Evolutionary conservation across 2,888 invertebrate species (phyloP).

Genomic region (Caenorhabditis sp.): DNA sequence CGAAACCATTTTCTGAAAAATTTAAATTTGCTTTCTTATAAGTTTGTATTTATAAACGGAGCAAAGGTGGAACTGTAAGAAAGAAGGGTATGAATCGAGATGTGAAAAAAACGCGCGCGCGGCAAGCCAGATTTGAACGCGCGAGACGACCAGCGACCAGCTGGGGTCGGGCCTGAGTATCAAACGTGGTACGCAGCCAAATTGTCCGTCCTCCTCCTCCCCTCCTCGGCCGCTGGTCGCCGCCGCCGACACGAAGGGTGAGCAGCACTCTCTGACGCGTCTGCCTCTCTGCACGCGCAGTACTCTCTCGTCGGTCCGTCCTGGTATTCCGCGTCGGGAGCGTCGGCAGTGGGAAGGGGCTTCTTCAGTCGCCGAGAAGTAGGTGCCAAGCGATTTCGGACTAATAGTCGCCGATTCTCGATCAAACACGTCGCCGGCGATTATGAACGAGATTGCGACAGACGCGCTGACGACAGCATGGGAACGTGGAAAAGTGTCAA

Average conservation of each 20-base stretch:
- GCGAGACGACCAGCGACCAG: conserved; percentile 29
- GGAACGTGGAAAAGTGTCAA: background rate
- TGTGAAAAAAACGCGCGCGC: conserved; percentile 35
- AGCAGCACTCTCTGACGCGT: conserved; percentile 36
- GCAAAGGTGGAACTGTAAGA: background rate
- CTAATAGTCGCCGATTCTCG: background rate
- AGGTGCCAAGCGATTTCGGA: conserved; percentile 6
- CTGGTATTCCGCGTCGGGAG: conserved; percentile 50
- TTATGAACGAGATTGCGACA: no score
- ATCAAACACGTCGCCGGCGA: background rate
- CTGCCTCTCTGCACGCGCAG: conserved; percentile 29
- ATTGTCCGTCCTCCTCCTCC: conserved; percentile 38
- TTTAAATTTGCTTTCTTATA: background rate
- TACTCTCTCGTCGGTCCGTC: conserved; percentile 43
- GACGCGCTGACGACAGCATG: no score
- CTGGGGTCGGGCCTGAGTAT: conserved; percentile 51
- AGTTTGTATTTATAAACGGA: background rate
- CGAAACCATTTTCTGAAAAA: conserved; percentile 49
- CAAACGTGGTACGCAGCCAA: conserved; percentile 67
- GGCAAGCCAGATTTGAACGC: conserved; percentile 50
- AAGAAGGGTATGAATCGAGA: background rate
- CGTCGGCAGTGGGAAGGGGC: conserved; percentile 22
- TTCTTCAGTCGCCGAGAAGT: conserved; percentile 42
- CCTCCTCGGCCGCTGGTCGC: conserved; percentile 51
- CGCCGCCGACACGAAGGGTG: conserved; percentile 48